Evolutionary conservation across 2,888 invertebrate genomes (phyloP).

Genomic region (Macrosiphum euphorbiae): DNA sequence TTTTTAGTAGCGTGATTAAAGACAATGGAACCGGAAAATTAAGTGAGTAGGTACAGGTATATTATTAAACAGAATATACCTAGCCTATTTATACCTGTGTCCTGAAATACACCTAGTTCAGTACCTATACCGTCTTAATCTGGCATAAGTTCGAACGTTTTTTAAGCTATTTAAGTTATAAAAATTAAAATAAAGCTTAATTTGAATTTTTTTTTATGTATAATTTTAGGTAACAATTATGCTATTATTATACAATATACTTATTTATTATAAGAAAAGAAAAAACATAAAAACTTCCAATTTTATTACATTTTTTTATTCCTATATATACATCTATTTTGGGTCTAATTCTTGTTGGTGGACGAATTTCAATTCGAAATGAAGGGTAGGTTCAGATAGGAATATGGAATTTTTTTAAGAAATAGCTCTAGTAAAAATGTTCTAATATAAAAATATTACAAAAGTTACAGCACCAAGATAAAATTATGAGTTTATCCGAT

Average conservation of each 20-base stretch:
- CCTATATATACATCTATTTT: neutral
- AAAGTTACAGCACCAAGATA: too few species aligned
- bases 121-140: neutral
- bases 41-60: constrained; percentile 9
- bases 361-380: too few species aligned
- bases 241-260: neutral
- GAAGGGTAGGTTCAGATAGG: too few species aligned
- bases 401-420: too few species aligned
- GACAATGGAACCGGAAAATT: constrained; percentile 40
- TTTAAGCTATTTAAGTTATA: neutral
- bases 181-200: neutral
- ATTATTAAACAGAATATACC: neutral
- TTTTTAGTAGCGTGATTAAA: constrained; percentile 45
- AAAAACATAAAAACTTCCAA: neutral
- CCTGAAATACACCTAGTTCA: neutral
- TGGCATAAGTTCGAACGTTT: neutral
- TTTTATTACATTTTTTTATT: neutral
- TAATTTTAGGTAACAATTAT: neutral
- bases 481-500: too few species aligned
- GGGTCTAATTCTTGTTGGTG: neutral
- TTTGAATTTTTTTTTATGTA: neutral
- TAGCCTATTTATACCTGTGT: neutral
- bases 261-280: neutral
- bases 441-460: too few species aligned
- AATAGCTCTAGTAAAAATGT: too few species aligned